These are phyloP conservation scores for Cladorhizidae sp. DNA, from an alignment of 37 sponge, comb jelly and placozoan species.

Conservation along the genomic window DNA sequence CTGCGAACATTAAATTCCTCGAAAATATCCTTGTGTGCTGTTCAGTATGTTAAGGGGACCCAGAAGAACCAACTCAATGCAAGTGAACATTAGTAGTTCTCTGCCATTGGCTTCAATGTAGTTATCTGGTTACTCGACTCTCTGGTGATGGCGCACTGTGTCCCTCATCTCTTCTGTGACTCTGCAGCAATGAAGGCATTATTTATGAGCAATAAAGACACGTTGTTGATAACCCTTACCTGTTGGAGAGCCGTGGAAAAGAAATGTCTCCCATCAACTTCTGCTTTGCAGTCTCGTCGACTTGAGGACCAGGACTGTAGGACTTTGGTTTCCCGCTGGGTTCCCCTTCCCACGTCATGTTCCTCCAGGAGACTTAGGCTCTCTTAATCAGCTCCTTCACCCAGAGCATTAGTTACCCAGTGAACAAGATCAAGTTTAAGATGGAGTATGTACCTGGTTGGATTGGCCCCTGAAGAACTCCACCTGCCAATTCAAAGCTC, in stretches of 20 bases:
- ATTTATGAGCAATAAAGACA: background rate
- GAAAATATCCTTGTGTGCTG: too few species aligned
- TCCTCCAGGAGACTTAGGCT: constrained; percentile 79
- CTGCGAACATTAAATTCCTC: too few species aligned
- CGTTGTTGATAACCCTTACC: background rate
- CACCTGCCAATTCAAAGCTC: constrained; percentile 60
- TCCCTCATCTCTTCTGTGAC: constrained; percentile 13
- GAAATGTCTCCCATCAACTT: background rate
- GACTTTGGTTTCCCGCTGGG: constrained; percentile 43
- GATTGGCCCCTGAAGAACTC: constrained; percentile 24
- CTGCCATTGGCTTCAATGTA: too few species aligned
- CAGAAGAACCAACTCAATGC: too few species aligned
- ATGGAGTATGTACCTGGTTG: constrained; percentile 18
- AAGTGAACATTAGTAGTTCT: too few species aligned
- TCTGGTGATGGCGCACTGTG: constrained; percentile 12
- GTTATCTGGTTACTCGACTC: constrained; percentile 15
- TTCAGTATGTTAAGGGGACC: too few species aligned
- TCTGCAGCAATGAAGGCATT: background rate
- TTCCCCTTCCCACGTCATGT: constrained; percentile 19
- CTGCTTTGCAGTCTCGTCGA: constrained; percentile 17
- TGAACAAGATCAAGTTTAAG: too few species aligned
- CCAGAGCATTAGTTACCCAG: background rate
- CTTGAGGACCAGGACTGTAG: constrained; percentile 37
- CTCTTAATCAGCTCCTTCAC: constrained; percentile 63
- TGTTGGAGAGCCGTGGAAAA: background rate